phyloP scores from a whole-genome alignment of 2,113 vertebrate genomes.

The Glaucidium brasilianum region DNA sequence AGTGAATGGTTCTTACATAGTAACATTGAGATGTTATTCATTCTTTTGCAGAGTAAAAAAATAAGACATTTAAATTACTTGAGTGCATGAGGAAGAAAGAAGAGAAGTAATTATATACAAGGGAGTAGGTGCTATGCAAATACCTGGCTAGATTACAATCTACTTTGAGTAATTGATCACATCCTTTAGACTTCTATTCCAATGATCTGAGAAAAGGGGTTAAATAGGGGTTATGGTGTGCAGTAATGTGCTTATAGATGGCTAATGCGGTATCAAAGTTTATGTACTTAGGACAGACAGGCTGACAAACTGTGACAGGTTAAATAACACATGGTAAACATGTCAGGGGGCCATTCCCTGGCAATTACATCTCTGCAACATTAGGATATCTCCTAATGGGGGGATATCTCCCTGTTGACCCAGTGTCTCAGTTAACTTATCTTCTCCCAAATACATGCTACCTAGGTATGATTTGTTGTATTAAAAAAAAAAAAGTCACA shows the following conservation, averaged over 20 bases:
- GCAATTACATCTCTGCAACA: neutral
- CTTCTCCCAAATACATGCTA: neutral
- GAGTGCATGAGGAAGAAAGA: neutral
- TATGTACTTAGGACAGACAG: neutral
- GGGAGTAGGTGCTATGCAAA: constrained; percentile 9
- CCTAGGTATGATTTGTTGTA: neutral
- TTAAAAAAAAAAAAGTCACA: neutral
- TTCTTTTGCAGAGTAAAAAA: neutral
- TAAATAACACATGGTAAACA: neutral
- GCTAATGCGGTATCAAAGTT: neutral
- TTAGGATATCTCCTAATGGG: neutral
- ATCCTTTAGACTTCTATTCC: constrained; percentile 15
- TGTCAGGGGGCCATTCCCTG: neutral
- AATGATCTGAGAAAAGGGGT: neutral
- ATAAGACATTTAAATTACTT: neutral
- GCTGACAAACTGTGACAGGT: neutral
- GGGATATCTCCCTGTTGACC: neutral
- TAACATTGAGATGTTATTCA: neutral
- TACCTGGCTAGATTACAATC: constrained; percentile 36
- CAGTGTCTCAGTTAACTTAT: neutral
- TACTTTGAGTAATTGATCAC: constrained; percentile 31
- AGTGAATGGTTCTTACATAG: neutral
- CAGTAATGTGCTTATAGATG: neutral
- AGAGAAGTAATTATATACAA: constrained; percentile 1
- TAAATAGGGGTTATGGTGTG: neutral